These are phyloP conservation scores for Priocnemis perturbator DNA, from an alignment of 2,888 invertebrate species.

Conservation along the genomic window DNA sequence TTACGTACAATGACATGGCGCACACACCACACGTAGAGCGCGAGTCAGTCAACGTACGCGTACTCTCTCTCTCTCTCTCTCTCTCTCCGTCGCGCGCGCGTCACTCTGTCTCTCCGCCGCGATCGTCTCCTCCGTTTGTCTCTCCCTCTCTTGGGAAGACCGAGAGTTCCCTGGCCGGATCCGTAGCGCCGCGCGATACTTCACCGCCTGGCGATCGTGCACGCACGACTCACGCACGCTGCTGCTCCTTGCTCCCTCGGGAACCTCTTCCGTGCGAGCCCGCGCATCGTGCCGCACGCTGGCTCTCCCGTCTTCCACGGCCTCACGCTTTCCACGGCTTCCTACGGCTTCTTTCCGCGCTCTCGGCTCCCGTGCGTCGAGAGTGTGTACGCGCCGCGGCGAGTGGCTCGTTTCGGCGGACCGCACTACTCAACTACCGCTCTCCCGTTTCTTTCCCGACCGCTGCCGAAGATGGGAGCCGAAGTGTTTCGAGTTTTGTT, in stretches of 20 bases:
- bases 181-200: constrained; percentile 17
- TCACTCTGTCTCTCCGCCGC: neutral
- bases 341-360: neutral
- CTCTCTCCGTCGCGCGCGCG: constrained; percentile 19
- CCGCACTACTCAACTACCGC: neutral
- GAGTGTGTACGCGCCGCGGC: neutral
- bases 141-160: too few species aligned
- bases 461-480: too few species aligned
- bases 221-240: constrained; percentile 25
- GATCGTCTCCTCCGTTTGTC: too few species aligned
- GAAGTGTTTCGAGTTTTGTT: too few species aligned
- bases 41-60: constrained; percentile 38
- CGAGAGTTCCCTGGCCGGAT: constrained; percentile 34
- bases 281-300: constrained; percentile 32
- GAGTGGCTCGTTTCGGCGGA: too few species aligned
- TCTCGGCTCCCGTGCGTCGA: neutral
- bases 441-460: neutral
- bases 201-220: neutral
- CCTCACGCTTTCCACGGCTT: neutral
- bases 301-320: neutral
- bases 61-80: constrained; percentile 23
- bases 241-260: constrained; percentile 16
- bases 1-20: constrained; percentile 55
- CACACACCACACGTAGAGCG: constrained; percentile 32
- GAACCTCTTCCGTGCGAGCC: constrained; percentile 33